Evolutionary conservation across 2,797 vertebrate species (phyloP).

Genomic region (Gallirallus australis): DNA sequence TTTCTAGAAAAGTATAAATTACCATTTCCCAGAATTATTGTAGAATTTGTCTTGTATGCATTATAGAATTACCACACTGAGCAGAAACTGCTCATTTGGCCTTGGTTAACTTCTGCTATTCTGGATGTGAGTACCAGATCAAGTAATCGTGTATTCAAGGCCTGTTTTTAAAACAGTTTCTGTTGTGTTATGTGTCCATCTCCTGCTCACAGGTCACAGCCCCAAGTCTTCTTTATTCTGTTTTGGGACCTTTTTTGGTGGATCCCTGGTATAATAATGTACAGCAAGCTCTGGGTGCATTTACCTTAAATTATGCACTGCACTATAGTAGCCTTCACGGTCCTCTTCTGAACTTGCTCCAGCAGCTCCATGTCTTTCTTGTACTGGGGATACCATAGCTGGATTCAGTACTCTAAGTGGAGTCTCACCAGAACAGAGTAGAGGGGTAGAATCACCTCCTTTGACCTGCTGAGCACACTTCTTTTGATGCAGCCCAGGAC

Average conservation of each 20-base stretch:
- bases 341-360: too few relatives aligned
- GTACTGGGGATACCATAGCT: too few relatives aligned
- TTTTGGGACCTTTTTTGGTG: neutral
- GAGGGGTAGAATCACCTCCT: too few relatives aligned
- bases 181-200: neutral
- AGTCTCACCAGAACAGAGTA: too few relatives aligned
- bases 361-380: too few relatives aligned
- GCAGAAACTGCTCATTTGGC: neutral
- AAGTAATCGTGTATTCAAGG: neutral
- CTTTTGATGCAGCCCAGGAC: too few relatives aligned
- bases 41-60: neutral
- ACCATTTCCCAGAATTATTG: neutral
- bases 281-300: neutral
- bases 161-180: neutral
- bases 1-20: slow-evolving; percentile 6
- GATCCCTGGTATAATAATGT: neutral
- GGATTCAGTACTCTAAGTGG: too few relatives aligned
- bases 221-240: neutral
- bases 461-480: too few relatives aligned
- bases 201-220: neutral
- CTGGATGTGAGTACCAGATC: neutral
- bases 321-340: neutral
- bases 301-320: neutral
- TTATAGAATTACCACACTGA: neutral
- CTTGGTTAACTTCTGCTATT: neutral